A percentile compares a stretch with the other conserved stretches of the same genome.
These are phyloP conservation scores for Chaenocephalus aceratus DNA, from an alignment of 2,113 vertebrate genomes.

Conservation along the genomic window DNA sequence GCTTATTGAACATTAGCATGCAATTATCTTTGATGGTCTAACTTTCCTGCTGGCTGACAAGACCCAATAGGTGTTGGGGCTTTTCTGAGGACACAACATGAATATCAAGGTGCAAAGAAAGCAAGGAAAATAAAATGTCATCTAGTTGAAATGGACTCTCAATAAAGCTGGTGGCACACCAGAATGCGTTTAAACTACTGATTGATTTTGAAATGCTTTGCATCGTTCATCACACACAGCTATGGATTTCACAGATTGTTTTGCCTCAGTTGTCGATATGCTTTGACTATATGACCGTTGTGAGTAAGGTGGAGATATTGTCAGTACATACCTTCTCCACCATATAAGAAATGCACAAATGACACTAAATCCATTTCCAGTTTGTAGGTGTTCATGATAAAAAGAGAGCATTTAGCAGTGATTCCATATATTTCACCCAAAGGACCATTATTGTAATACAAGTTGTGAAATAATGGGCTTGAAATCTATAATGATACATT, in stretches of 20 bases:
- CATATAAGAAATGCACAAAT: neutral
- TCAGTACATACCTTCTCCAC: neutral
- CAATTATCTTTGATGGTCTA: slow-evolving; percentile 81
- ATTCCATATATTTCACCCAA: neutral
- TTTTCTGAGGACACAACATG: slow-evolving; percentile 61
- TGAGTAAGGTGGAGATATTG: slow-evolving; percentile 14
- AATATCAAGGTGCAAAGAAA: slow-evolving; percentile 57
- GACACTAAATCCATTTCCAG: neutral
- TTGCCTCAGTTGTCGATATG: slow-evolving; percentile 49
- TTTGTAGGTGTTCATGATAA: neutral
- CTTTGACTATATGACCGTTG: slow-evolving; percentile 7
- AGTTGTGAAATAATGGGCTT: neutral
- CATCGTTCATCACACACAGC: slow-evolving; percentile 51
- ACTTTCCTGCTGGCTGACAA: slow-evolving; percentile 73
- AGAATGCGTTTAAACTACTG: slow-evolving; percentile 46
- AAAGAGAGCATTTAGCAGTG: no score
- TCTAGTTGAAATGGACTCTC: slow-evolving; percentile 47
- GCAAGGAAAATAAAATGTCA: slow-evolving; percentile 60
- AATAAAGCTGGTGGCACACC: slow-evolving; percentile 46
- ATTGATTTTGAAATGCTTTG: slow-evolving; percentile 59
- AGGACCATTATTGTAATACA: neutral
- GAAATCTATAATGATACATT: neutral
- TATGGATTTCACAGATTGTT: slow-evolving; percentile 58
- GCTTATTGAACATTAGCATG: slow-evolving; percentile 82
- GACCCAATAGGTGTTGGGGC: slow-evolving; percentile 63